Percentiles rank a stretch among this genome's conserved stretches.
Evolutionary conservation across 2,113 vertebrate species (phyloP).

Genomic region (Tonatia bakeri): DNA sequence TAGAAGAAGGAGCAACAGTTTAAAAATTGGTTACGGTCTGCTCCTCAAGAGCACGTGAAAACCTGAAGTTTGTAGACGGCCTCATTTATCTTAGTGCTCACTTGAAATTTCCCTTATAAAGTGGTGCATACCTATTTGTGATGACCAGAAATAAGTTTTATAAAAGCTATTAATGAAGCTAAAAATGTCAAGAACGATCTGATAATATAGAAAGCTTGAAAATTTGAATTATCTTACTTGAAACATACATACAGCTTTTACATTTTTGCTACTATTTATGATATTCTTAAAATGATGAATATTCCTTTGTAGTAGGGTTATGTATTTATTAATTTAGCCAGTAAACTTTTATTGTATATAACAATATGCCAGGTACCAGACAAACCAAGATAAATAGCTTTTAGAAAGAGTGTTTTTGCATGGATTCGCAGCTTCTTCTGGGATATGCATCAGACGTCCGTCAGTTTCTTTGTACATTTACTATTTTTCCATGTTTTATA

Average conservation of each 20-base stretch:
- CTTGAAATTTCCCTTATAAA: not conserved
- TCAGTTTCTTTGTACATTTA: not conserved
- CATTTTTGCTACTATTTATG: not conserved
- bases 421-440: not conserved
- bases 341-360: not conserved
- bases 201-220: not conserved
- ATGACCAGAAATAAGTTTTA: not conserved
- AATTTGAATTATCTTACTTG: not conserved
- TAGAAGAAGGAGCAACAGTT: not conserved
- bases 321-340: not conserved
- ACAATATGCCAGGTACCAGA: not conserved
- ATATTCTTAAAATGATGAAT: not conserved
- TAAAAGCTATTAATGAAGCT: not conserved
- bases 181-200: not conserved
- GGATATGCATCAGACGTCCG: not conserved
- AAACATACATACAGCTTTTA: not conserved
- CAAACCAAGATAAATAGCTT: not conserved
- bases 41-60: not conserved
- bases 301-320: not conserved
- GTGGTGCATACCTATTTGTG: not conserved
- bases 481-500: constrained; percentile 30
- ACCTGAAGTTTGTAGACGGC: not conserved
- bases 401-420: not conserved
- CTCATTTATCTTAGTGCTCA: not conserved
- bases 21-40: not conserved